A percentile compares a stretch with the other conserved stretches of the same genome.
phyloP scores from a whole-genome alignment of 1,140 invertebrate genomes.

The Calliopsis andreniformis region DNA sequence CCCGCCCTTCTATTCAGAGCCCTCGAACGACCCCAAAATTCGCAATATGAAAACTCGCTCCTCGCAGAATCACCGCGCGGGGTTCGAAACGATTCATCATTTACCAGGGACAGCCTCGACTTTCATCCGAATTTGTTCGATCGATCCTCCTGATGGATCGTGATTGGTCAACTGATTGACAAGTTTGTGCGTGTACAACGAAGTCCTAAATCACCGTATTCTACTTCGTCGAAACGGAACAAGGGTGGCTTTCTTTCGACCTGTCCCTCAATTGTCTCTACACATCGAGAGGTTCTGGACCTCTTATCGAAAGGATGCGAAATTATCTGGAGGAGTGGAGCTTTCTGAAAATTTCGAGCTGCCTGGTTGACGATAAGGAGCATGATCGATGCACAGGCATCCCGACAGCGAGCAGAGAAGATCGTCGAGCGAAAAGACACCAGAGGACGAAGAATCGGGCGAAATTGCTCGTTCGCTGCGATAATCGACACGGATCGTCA shows the following conservation, averaged over 20 bases:
- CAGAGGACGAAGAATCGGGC: neutral
- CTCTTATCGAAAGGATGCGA: neutral
- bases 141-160: slow-evolving; percentile 54
- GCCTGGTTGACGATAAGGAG: slow-evolving; percentile 12
- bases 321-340: neutral
- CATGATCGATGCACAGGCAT: slow-evolving; percentile 39
- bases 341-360: slow-evolving; percentile 27
- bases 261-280: slow-evolving; percentile 10
- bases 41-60: neutral
- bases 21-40: too few species aligned
- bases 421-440: too few species aligned
- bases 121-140: slow-evolving; percentile 64
- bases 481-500: slow-evolving; percentile 33
- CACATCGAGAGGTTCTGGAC: slow-evolving; percentile 4
- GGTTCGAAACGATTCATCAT: slow-evolving; percentile 55
- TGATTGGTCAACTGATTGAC: slow-evolving; percentile 47
- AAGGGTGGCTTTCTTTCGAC: neutral
- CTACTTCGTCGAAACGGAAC: too few species aligned
- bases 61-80: neutral
- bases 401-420: neutral
- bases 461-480: neutral
- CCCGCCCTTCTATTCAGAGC: neutral
- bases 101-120: slow-evolving; percentile 55
- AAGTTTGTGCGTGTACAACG: slow-evolving; percentile 18
- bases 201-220: slow-evolving; percentile 14